phyloP scores from a whole-genome alignment of 2,113 vertebrate species.

The Paracyprichromis sp. region DNA sequence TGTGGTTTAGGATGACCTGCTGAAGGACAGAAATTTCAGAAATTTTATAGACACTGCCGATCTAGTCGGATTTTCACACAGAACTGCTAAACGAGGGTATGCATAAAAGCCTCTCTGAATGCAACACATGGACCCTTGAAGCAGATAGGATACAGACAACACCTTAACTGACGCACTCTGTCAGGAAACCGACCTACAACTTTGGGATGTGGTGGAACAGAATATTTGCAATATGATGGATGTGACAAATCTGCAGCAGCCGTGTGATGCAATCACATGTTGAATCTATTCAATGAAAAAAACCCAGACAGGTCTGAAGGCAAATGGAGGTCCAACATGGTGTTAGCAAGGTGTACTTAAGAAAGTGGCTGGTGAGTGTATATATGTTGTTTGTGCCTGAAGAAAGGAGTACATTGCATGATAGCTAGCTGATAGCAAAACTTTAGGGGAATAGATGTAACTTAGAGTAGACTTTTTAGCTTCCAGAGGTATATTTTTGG shows the following conservation, averaged over 20 bases:
- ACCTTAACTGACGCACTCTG: accelerated
- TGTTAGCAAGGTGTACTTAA: not conserved
- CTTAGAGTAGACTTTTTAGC: not conserved
- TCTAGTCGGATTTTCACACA: not conserved
- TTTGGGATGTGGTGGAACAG: not conserved
- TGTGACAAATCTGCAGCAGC: not conserved
- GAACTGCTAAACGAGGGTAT: not conserved
- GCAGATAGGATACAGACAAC: not conserved
- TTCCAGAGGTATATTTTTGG: not conserved
- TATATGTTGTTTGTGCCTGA: not conserved
- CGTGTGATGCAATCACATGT: not conserved
- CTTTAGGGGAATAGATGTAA: not conserved
- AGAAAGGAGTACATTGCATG: not conserved
- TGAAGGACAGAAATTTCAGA: not conserved
- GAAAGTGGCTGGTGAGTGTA: not conserved
- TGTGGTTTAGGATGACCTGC: not conserved
- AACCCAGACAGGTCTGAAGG: not conserved
- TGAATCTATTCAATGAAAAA: not conserved
- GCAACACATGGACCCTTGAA: not conserved
- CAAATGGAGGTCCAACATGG: not conserved
- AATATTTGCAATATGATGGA: not conserved
- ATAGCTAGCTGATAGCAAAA: not conserved
- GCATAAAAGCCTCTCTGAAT: not conserved
- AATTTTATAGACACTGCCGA: not conserved
- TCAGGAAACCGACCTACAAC: not conserved